Evolutionary conservation across 2,113 vertebrate species (phyloP), one percentile per base, ranked within the genome.

Genomic region (Hoplias malabaricus): DNA sequence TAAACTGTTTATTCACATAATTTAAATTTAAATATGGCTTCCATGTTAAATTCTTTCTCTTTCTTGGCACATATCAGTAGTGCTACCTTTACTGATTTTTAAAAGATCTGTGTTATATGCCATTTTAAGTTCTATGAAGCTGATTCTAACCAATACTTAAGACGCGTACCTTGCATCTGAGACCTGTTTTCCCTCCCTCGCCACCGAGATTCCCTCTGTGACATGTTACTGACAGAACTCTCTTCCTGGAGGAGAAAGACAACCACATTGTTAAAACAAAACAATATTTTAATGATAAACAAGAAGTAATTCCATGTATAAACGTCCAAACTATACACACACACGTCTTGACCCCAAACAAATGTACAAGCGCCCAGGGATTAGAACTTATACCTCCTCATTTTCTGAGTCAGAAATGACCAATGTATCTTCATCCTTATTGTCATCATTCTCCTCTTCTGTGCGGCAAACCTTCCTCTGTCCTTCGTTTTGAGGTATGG

Each of bases 391-490:
- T 62, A 73, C 74, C 68, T 79, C 79, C 74, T 85, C 84, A 29
- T 77, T 46, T 4, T 84, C 84, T 8, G 81, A 85, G 68, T 87
- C 86, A 56, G 80, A 83, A 23, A 86, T 79, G 16, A 84, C 61
- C 23, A 84, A 16, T 0, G 69, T 68, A n/a, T 77, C 76, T 3
- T 83, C 79, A 2, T 75, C 70, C 1, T 61, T 29, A 36, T 48
- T 13, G 7, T 80, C 79, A 63, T n/a, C n/a, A n/a, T n/a, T n/a
- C n/a, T n/a, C n/a, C n/a, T n/a, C n/a, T n/a, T n/a, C n/a, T n/a
- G 61, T 59, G 6, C 48, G 65, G 48, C 61, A 62, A 56, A 78
- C 53, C 77, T 82, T 86, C 31, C 69, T 79, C 25, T 73, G 66
- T 21, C 68, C 71, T 42, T 83, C 80, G 40, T 46, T 82, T 25